Evolutionary conservation across 1,140 invertebrate genomes (phyloP), one percentile per base, ranked within the genome.

Genomic region (Drosophila bocki): DNA sequence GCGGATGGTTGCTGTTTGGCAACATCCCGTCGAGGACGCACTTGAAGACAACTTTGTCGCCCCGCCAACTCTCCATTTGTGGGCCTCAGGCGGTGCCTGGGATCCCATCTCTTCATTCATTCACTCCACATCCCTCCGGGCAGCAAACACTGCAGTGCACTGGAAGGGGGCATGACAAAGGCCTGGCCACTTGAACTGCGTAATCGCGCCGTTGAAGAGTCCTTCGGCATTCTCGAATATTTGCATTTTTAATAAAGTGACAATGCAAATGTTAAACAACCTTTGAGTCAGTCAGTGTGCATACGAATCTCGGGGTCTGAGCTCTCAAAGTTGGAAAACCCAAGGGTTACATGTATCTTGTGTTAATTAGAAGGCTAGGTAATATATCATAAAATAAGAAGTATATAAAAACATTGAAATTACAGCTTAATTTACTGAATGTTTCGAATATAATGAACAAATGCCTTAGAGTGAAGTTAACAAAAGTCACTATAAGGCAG

Each of bases 41-140:
- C 84, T 88, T 84, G 64, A 88, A 88, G 78, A 80, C 78, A 88
- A 88, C 84, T 83, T 83, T 83, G 80, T 71, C 80, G 70, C 82
- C 82, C 41, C 54, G 58, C 56, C 48, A 44, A 48, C 41, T 74
- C 68, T 75, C 72, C 50, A 51, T 60, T 39, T 54, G 62, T 12
- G 22, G 37, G 59, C 77, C 54, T 12, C 68, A 59, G 65, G 71
- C 75, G 13, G 47, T 37, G 45, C 45, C 33, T 15, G 19, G 45
- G 44, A 50, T 54, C 53, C 53, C 53, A 39, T 56, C 29, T 17
- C 50, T 17, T 51, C n/a, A 51, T 51, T 51, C 50, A 51, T 33
- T 35, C 53, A 54, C 53, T 39, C 33, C 35, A 26, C 53, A 54
- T 65, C 22, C 63, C 35, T 45, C 19, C 58, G 17, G 58, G 58